Evolutionary conservation across 2,888 invertebrate species (phyloP), one percentile per base, ranked within the genome.

Genomic region (Atrina japonica): DNA sequence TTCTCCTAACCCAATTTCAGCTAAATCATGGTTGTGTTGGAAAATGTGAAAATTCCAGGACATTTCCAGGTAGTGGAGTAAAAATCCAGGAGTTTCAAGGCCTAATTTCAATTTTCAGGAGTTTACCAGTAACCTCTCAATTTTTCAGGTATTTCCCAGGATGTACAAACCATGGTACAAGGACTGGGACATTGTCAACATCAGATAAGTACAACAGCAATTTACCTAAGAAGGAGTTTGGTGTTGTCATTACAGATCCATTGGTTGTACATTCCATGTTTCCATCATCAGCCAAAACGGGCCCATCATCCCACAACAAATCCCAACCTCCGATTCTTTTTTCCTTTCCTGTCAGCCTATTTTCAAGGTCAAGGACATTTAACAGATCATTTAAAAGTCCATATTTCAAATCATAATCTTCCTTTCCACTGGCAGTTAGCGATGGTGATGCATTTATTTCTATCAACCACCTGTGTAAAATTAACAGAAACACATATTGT

Each of bases 371-470:
- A 45, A 94, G 84, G 3, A 93, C 91, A 83, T 93, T 93, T 16
- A 93, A 87, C 11, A 93, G 91, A 85, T 94, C 93, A 83, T 92
- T 92, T 14, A 94, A 88, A 21, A 94, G 88, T 47, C 93, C 92
- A 85, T 90, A 93, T 83, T 94, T 94, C 27, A 94, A 87, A 23
- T 92, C 91, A 81, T 93, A 93, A 83, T 94, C 93, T 60, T 93
- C 93, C 66, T 91, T 90, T 71, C 92, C 93, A 60, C 93, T 93
- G 27, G 93, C 92, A n/a, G 92, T 92, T 64, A 93, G 86, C 1
- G 93, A 93, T 1, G 93, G 93, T 9, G 93, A 93, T 1, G 93
- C 93, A 86, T 93, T 94, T 60, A 93, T 93, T 88, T 93, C 93
- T 47, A 93, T 89, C 53, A 93, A 83, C 93, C 93, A 93, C 16